phyloP scores from a whole-genome alignment of 2,113 vertebrate genomes.

The Anolis carolinensis region DNA sequence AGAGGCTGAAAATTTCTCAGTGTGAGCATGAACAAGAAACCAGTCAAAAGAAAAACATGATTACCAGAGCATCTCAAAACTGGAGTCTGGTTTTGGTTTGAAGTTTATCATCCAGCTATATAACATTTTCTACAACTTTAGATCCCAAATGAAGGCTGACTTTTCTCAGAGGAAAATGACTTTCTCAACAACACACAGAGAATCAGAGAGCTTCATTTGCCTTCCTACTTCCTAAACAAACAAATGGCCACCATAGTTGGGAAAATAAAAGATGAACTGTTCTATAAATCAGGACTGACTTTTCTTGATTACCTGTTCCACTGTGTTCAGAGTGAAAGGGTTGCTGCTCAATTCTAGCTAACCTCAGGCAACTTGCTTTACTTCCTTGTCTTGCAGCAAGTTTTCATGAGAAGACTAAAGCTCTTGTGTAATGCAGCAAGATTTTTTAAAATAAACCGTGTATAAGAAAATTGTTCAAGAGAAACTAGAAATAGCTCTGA shows the following conservation, averaged over 20 bases:
- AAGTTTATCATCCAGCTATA: neutral
- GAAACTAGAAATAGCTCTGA: neutral
- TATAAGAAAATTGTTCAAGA: neutral
- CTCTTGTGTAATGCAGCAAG: neutral
- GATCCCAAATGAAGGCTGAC: neutral
- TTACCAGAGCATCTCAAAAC: neutral
- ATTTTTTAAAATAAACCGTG: neutral
- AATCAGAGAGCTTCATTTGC: neutral
- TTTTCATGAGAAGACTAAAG: too few species aligned
- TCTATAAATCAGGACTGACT: neutral
- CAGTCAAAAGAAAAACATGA: accelerated
- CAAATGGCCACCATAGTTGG: neutral
- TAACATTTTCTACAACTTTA: neutral
- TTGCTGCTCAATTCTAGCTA: neutral
- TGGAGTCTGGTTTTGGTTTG: neutral
- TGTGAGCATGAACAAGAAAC: accelerated
- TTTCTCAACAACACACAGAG: neutral
- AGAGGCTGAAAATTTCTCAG: neutral
- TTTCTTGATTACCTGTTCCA: neutral
- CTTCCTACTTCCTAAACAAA: neutral
- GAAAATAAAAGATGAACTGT: neutral
- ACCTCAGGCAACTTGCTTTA: neutral
- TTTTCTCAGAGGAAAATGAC: neutral
- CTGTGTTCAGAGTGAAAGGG: neutral
- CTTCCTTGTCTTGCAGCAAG: neutral